Base-by-base conservation (phyloP, 2,797 vertebrate species). In the Aplochiton taeniatus region DNA sequence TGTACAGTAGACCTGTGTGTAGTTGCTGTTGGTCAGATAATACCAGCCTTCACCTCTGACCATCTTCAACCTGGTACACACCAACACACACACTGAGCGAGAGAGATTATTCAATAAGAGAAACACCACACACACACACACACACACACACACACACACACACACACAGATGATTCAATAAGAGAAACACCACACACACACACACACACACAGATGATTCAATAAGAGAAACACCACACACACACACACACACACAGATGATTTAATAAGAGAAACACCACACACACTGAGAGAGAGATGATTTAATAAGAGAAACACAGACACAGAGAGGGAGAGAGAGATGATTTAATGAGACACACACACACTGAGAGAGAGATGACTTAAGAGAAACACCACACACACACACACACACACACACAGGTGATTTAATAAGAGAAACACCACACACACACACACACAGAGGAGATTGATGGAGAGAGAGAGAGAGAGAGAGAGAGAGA, bases 1-100 rank as follows among this genome's bases (percentile, higher is more conserved):
- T 86, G 88, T 85, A 76, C 83, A 80, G 76, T 91, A 90, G 62
- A 89, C 83, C 77, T 92, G 91, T 9, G 89, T 92, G 82, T 75
- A 71, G 0, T 59, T 20, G 0, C 83, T 91, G 61, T 88, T 93
- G 1, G 81, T 87, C 77, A 93, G 80, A 81, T 89, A 90, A 61
- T 61, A 74, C 66, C 69, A 54, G 8, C 63, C 60, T 1, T 76
- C 51, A 7, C 53, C n/a, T 65, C 20, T 76, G 72, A 90, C 20
- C 48, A 90, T 1, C 78, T 77, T 85, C 60, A 93, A 73, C 8
- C 80, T 77, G 13, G 84, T 90, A 42, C 86, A 89, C 4, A 93
- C 91, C 0, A 92, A 59, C 11, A 93, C 78, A 0, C 86, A 85
- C 77, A 91, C 92, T 87, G 20, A 46, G 16, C 0, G 20, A 55